Percentiles rank a stretch among this genome's conserved stretches.
Conservation (phyloP, 64 coral and sea anemone genomes). For the Anthopleura sola region DNA sequence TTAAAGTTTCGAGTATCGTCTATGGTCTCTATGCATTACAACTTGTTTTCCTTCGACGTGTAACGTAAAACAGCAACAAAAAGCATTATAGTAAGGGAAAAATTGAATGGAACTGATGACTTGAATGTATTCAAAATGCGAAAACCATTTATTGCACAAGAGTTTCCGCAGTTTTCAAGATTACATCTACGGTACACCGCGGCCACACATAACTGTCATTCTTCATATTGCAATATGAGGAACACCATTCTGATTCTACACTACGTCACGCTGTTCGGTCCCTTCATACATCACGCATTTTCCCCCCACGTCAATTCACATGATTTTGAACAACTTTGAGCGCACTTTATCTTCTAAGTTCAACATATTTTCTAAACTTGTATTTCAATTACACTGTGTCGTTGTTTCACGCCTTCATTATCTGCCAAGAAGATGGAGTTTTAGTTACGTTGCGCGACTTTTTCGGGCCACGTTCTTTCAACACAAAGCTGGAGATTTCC, state of each 20-base stretch:
- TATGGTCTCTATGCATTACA: too few relatives aligned
- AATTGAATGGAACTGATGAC: background rate
- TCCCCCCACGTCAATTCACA: background rate
- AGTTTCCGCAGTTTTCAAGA: constrained; percentile 11
- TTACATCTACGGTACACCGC: background rate
- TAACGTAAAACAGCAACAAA: background rate
- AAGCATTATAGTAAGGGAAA: too few relatives aligned
- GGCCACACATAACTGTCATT: background rate
- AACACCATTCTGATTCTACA: background rate
- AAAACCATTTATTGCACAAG: background rate
- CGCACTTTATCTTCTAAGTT: background rate
- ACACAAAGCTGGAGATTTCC: background rate
- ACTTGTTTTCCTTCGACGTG: background rate
- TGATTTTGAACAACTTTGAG: background rate
- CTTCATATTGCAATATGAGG: background rate
- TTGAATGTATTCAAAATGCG: background rate
- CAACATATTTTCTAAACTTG: background rate
- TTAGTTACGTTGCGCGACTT: background rate
- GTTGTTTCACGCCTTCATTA: too few relatives aligned
- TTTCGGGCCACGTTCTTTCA: background rate
- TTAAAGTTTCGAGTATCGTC: too few relatives aligned
- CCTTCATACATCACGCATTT: background rate
- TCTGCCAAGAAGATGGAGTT: background rate
- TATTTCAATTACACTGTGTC: background rate
- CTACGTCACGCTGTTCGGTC: background rate